Evolutionary conservation across 2,113 vertebrate species (phyloP).

Genomic region (Melanerpes formicivorus): DNA sequence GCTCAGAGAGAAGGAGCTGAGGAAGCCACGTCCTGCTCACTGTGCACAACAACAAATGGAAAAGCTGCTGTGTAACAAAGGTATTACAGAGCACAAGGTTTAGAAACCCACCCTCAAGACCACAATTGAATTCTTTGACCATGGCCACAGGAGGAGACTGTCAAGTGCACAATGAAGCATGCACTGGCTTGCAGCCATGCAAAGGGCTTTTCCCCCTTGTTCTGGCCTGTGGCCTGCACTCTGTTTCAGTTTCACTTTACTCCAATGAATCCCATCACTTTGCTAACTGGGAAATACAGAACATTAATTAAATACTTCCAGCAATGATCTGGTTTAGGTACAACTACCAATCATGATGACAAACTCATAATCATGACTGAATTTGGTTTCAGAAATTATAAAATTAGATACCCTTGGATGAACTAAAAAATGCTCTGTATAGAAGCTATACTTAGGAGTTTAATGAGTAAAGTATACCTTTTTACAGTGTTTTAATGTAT

Average conservation of each 20-base stretch:
- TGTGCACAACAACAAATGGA: accelerated
- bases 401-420: constrained; percentile 11
- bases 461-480: not conserved
- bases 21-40: not conserved
- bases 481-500: constrained; percentile 2
- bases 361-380: not conserved
- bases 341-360: not conserved
- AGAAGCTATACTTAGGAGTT: not conserved
- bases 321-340: constrained; percentile 19
- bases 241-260: constrained; percentile 54
- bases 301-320: constrained; percentile 10
- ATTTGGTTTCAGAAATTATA: constrained; percentile 12
- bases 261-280: not conserved
- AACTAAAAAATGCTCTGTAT: not conserved
- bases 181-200: not conserved
- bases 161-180: not conserved
- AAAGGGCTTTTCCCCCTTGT: not conserved
- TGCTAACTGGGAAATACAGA: not conserved
- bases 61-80: not conserved
- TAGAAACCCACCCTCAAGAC: not conserved
- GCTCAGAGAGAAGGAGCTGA: not conserved
- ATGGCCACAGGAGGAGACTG: not conserved
- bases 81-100: not conserved
- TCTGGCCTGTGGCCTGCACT: not conserved
- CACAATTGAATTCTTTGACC: not conserved